Percentiles rank a stretch among this genome's conserved stretches.
Evolutionary conservation across 2,888 invertebrate genomes (phyloP).

Genomic region (Agonopterix arenella): DNA sequence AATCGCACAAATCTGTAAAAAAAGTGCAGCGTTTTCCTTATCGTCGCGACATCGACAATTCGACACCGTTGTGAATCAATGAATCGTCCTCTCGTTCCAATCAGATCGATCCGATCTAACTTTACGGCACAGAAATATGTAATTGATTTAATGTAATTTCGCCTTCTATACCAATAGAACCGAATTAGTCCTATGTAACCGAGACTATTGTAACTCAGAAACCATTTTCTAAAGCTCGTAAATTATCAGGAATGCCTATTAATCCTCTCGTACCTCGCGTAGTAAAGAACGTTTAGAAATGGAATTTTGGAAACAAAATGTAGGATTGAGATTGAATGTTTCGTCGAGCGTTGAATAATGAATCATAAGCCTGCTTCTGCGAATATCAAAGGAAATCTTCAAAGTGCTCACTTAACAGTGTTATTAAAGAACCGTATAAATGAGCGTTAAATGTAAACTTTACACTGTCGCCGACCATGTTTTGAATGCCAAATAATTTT

Average conservation of each 20-base stretch:
- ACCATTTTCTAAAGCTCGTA: not conserved
- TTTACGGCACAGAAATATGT: slow-evolving; percentile 1
- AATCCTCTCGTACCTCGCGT: slow-evolving; percentile 4
- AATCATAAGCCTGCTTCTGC: slow-evolving; percentile 45
- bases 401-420: slow-evolving; percentile 50
- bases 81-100: slow-evolving; percentile 9
- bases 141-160: slow-evolving; percentile 8
- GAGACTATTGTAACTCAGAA: slow-evolving; percentile 1
- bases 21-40: not conserved
- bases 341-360: slow-evolving; percentile 47
- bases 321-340: slow-evolving; percentile 33
- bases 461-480: slow-evolving; percentile 15
- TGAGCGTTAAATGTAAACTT: slow-evolving; percentile 31
- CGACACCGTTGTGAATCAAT: slow-evolving; percentile 18
- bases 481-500: slow-evolving; percentile 10
- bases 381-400: slow-evolving; percentile 58
- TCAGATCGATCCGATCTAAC: slow-evolving; percentile 12
- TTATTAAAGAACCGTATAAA: slow-evolving; percentile 41
- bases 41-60: slow-evolving; percentile 1
- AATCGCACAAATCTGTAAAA: not conserved
- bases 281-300: slow-evolving; percentile 12
- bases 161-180: slow-evolving; percentile 1
- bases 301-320: slow-evolving; percentile 25
- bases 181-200: slow-evolving; percentile 4
- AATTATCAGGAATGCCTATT: not conserved